Percentiles rank a stretch among this genome's conserved stretches.
Evolutionary conservation across 2,888 invertebrate genomes (phyloP).

Genomic region (Acheta domesticus): DNA sequence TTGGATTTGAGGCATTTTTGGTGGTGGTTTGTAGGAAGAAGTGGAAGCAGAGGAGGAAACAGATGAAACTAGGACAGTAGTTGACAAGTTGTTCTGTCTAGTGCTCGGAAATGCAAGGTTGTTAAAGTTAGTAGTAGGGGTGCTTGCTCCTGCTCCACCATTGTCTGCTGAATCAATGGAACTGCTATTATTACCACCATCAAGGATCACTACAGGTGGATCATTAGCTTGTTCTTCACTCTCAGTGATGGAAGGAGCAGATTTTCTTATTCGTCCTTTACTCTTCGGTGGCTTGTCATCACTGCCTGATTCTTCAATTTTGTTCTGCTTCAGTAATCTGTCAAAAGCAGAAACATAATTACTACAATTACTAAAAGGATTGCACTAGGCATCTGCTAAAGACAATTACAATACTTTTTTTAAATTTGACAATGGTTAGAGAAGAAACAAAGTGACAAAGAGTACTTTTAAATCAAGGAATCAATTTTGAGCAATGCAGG

Average conservation of each 20-base stretch:
- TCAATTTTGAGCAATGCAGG: too few relatives aligned
- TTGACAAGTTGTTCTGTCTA: background rate
- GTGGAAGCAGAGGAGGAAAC: background rate
- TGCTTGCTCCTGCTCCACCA: background rate
- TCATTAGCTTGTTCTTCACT: background rate
- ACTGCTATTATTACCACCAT: background rate
- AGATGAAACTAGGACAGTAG: background rate
- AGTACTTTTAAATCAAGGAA: background rate
- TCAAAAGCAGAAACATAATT: slow-evolving; percentile 36
- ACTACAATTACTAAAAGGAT: too few relatives aligned
- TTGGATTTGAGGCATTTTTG: background rate
- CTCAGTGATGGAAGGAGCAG: background rate
- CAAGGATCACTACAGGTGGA: background rate
- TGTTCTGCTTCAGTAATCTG: slow-evolving; percentile 73
- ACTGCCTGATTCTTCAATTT: slow-evolving; percentile 59
- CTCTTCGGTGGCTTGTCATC: slow-evolving; percentile 43
- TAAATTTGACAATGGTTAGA: background rate
- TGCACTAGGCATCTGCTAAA: too few relatives aligned
- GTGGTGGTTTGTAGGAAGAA: background rate
- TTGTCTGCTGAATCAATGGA: background rate
- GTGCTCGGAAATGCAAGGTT: slow-evolving; percentile 24
- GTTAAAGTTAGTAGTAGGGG: slow-evolving; percentile 32
- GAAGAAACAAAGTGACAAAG: slow-evolving; percentile 12
- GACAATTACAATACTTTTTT: too few relatives aligned
- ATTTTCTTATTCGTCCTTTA: slow-evolving; percentile 19